Percentiles rank a stretch among this genome's conserved stretches.
Conservation (phyloP, 2,113 vertebrate species). For the Sminthopsis crassicaudata region DNA sequence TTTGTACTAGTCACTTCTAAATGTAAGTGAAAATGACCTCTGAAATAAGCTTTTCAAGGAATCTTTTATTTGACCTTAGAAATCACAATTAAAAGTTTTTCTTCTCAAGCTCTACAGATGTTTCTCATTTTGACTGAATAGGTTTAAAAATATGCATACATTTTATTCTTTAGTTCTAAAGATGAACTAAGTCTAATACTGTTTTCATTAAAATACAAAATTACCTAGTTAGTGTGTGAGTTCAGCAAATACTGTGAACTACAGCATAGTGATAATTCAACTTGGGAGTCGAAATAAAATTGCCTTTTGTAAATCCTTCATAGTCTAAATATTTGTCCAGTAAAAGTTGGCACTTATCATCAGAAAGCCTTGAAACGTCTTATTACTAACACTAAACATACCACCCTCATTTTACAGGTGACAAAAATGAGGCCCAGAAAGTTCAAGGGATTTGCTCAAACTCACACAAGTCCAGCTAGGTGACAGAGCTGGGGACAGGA, state of each 20-base stretch:
- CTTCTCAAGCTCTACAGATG: neutral
- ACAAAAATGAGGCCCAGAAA: neutral
- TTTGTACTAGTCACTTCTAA: neutral
- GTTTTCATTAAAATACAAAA: neutral
- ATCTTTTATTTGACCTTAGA: neutral
- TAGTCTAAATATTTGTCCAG: neutral
- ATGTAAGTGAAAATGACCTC: neutral
- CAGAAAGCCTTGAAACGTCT: neutral
- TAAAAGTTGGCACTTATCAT: neutral
- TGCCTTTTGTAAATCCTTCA: neutral
- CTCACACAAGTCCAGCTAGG: neutral
- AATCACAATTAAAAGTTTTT: neutral
- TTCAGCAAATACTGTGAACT: neutral
- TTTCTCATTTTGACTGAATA: conserved; percentile 14
- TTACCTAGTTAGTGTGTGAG: conserved; percentile 12
- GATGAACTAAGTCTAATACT: neutral
- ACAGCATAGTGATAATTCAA: neutral
- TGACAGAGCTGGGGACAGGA: neutral
- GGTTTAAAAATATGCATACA: neutral
- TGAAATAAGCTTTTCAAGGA: neutral
- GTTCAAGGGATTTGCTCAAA: neutral
- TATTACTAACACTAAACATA: neutral
- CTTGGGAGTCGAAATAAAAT: neutral
- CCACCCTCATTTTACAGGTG: neutral
- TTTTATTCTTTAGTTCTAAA: neutral